Base-by-base conservation (phyloP, 2,797 vertebrate genomes). In the Euthynnus affinis region DNA sequence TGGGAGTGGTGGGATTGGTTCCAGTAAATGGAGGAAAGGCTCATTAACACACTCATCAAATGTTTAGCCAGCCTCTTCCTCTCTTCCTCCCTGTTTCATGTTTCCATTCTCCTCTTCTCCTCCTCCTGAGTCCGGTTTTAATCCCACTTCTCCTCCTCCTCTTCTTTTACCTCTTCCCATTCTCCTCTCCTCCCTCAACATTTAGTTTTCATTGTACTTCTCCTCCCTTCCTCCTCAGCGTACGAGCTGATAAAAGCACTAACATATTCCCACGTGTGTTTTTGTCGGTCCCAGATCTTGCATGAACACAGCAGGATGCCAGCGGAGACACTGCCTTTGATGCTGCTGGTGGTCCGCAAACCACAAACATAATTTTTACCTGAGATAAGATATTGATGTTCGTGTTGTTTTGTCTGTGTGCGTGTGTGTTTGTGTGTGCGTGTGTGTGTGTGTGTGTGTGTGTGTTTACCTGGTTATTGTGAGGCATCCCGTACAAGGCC, bases 401-500 rank as follows among this genome's bases (percentile, higher is more conserved):
- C 70, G 77, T 71, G 56, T 53, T 70, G 60, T 32, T 52, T 53
- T 70, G 56, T 37, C 48, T 55, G 34, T 76, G 53, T 51, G 27
- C 5, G 42, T 15, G 42, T 44, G 42, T 6, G n/a, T 48, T 22
- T 34, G 37, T 68, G 29, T 53, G 51, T 44, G 42, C 15, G 42
- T 6, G n/a, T 48, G 25, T 34, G 37, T 68, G 29, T 53, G 51
- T 44, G 55, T 37, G 29, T 58, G 58, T 74, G 65, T 48, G 66
- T 42, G 71, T 74, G 52, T 82, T 82, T 95, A 98, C 97, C 97
- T 99, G 97, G 94, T 99, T 99, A 90, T 99, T 98, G 92, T 99
- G 97, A 76, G 97, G 97, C 97, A 99, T 98, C 82, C 97, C 97
- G 27, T 99, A 99, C 91, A 99, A 95, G 62, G 97, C 97, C 93